phyloP scores from a whole-genome alignment of 2,113 vertebrate genomes.

The Neolamprologus fasciatus region DNA sequence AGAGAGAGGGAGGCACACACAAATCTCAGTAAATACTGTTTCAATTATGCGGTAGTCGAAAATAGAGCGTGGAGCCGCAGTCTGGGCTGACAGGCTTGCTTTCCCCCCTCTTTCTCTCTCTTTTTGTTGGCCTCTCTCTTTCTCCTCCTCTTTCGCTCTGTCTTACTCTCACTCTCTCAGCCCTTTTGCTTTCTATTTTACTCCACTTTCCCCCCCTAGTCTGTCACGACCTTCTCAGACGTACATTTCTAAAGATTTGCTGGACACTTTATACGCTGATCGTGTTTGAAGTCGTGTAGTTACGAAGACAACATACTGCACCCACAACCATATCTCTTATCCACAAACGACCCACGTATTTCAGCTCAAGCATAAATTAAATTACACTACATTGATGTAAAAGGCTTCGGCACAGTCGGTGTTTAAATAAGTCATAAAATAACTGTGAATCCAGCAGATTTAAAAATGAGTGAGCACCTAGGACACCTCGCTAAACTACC shows the following conservation, averaged over 20 bases:
- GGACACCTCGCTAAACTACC: not conserved
- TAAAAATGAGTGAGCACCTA: not conserved
- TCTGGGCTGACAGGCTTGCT: constrained; percentile 68
- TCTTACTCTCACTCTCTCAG: not conserved
- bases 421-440: not conserved
- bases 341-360: not conserved
- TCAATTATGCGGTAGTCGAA: constrained; percentile 87
- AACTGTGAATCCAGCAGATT: not conserved
- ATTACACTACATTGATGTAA: not conserved
- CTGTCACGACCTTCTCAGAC: not conserved
- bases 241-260: not conserved
- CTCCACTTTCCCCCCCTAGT: not conserved
- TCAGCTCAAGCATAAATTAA: not conserved
- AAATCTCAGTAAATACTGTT: constrained; percentile 78
- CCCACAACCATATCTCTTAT: not conserved
- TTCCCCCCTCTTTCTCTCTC: not conserved
- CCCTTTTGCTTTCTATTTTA: not conserved
- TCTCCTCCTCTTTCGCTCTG: not conserved
- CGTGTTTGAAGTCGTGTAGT: not conserved
- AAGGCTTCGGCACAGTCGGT: not conserved
- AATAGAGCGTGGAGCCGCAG: constrained; percentile 81
- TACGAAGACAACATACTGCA: not conserved
- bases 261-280: not conserved
- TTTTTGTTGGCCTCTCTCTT: not conserved
- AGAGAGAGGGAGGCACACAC: constrained; percentile 16